Conservation (phyloP, 2,113 vertebrate genomes). For the Podarcis cretensis region DNA sequence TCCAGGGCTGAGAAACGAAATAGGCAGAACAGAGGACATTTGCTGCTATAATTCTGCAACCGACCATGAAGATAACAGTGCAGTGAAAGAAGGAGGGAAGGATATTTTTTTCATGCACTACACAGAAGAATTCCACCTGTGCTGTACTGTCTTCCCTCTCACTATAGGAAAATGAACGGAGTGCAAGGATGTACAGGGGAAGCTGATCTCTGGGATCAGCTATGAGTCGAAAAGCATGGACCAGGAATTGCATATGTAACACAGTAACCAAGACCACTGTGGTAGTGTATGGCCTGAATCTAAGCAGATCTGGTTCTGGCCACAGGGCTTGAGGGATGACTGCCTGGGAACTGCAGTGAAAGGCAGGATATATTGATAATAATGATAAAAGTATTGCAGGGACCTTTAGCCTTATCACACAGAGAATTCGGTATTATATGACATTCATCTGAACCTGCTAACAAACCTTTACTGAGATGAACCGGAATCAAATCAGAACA, state of each 20-base stretch:
- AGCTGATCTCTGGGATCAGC: background rate
- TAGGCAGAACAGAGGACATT: background rate
- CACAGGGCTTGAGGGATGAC: too few species aligned
- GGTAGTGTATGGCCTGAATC: background rate
- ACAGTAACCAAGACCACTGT: background rate
- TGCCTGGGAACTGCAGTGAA: too few species aligned
- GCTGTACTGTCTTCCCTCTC: background rate
- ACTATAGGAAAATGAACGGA: background rate
- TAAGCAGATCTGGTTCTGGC: too few species aligned
- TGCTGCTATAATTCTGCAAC: background rate
- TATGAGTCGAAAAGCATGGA: too few species aligned
- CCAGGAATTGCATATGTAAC: background rate
- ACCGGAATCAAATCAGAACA: background rate
- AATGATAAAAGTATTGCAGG: too few species aligned
- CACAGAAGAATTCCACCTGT: background rate
- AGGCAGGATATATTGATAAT: too few species aligned
- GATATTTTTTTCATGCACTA: background rate
- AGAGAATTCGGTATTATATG: background rate
- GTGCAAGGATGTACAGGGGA: too few species aligned
- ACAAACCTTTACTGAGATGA: background rate
- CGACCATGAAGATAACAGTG: background rate
- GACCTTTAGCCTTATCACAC: background rate
- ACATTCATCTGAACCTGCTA: background rate
- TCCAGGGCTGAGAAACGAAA: background rate
- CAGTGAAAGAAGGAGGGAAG: background rate